Evolutionary conservation across 2,797 vertebrate species (phyloP), one percentile per base, ranked within the genome.

Genomic region (Spatula versicolor): DNA sequence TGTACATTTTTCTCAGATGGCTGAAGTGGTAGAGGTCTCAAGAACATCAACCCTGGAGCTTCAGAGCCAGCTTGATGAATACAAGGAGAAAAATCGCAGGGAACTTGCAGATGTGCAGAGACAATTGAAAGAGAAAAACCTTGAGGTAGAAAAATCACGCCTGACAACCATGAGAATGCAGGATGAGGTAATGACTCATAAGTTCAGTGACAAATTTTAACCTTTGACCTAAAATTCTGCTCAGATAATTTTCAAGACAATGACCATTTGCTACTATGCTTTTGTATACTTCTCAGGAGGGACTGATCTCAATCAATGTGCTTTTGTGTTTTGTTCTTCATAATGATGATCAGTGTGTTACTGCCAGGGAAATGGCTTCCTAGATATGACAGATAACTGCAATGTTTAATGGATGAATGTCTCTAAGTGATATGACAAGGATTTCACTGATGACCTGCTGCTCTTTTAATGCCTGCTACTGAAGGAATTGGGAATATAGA

Each of bases 11-110:
- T 50, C 81, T 17, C 95, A 99, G 99, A 99, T 99, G 98, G 98
- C 98, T 11, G 98, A 99, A 87, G 99, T 99, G 22, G 98, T 99
- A 7, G 98, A 98, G 68, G 98, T 97, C 1, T 99, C 99, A 8
- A 98, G 98, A 96, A 97, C 96, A 1, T 99, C 99, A 28, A 97
- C 99, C 2, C 96, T 98, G 91, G 99, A 99, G 92, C 98, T 99
- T 91, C 99, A 99, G 97, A 99, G 98, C 95, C 99, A 99, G 96
- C 98, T 99, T 92, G 98, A 99, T 87, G 98, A 99, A 89, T 99
- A 99, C 89, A 99, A 98, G 94, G 99, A 99, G 92, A 99, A 99
- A 96, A 99, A 98, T 91, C 98, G 98, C 35, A 97, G 96, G 85
- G 99, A 99, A 92, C 97, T 99, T 86, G 88, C 98, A 0, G 99